Evolutionary conservation across 2,113 vertebrate species (phyloP).

Genomic region (Oryzias melastigma): DNA sequence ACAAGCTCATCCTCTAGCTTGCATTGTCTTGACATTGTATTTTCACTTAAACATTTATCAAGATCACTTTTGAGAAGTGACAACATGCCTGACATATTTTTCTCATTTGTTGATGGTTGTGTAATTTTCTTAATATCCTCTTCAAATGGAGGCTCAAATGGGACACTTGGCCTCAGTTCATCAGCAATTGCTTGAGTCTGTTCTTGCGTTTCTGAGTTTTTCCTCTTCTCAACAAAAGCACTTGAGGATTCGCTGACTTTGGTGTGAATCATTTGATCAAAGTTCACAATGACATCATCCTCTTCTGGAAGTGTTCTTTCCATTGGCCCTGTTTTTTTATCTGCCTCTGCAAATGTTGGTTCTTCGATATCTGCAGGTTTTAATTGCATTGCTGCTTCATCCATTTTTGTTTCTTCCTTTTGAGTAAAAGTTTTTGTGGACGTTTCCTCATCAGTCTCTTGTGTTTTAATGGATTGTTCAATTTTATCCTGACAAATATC

Average conservation of each 20-base stretch:
- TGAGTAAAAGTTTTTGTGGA: not conserved
- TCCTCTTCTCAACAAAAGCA: slow-evolving; percentile 2
- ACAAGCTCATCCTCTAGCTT: slow-evolving; percentile 33
- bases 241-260: slow-evolving; percentile 14
- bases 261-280: slow-evolving; percentile 51
- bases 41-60: slow-evolving; percentile 46
- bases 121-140: slow-evolving; percentile 68
- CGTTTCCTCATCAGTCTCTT: slow-evolving; percentile 57
- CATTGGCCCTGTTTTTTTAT: slow-evolving; percentile 6
- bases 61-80: slow-evolving; percentile 75
- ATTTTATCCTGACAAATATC: slow-evolving; percentile 53
- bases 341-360: not conserved
- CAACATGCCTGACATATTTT: slow-evolving; percentile 67
- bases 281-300: slow-evolving; percentile 52
- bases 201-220: not conserved
- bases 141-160: slow-evolving; percentile 17
- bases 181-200: not conserved
- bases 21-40: slow-evolving; percentile 8
- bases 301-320: slow-evolving; percentile 36
- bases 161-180: slow-evolving; percentile 11
- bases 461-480: slow-evolving; percentile 64
- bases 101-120: slow-evolving; percentile 26
- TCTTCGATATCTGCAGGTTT: not conserved
- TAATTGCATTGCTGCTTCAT: slow-evolving; percentile 1
- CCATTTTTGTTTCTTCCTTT: not conserved